Conservation (phyloP, 37 sponge, comb jelly and placozoan genomes). For the Diacarnus erythraeanus region DNA sequence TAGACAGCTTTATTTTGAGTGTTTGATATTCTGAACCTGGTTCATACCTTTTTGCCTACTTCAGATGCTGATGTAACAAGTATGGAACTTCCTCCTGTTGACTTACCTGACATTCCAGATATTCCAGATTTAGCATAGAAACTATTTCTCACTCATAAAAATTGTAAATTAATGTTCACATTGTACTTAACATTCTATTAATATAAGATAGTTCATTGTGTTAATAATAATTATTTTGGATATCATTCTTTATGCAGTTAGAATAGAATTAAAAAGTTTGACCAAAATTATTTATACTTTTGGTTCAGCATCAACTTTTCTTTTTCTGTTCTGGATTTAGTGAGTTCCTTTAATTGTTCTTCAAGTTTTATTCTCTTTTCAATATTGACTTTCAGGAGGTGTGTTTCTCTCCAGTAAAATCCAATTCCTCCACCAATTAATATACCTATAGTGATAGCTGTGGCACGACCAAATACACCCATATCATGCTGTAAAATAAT, state of each 20-base stretch:
- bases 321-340: slow-evolving; percentile 8
- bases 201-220: no score
- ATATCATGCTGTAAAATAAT: not conserved
- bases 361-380: slow-evolving; percentile 2
- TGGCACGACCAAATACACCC: slow-evolving; percentile 35
- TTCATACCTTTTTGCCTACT: no score
- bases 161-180: no score
- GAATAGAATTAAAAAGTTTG: not conserved
- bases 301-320: not conserved
- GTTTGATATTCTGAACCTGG: no score
- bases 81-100: not conserved
- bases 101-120: slow-evolving; percentile 23
- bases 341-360: slow-evolving; percentile 12
- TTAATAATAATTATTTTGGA: no score
- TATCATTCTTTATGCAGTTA: no score
- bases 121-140: not conserved
- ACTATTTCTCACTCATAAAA: not conserved
- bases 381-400: not conserved
- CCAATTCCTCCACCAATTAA: slow-evolving; percentile 41
- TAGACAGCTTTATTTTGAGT: no score
- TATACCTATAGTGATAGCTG: slow-evolving; percentile 29
- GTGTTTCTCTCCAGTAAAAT: slow-evolving; percentile 47
- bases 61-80: not conserved
- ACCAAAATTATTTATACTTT: not conserved
- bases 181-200: no score